Base-by-base conservation (phyloP, 1,140 invertebrate species). In the Vanessa tameamea region DNA sequence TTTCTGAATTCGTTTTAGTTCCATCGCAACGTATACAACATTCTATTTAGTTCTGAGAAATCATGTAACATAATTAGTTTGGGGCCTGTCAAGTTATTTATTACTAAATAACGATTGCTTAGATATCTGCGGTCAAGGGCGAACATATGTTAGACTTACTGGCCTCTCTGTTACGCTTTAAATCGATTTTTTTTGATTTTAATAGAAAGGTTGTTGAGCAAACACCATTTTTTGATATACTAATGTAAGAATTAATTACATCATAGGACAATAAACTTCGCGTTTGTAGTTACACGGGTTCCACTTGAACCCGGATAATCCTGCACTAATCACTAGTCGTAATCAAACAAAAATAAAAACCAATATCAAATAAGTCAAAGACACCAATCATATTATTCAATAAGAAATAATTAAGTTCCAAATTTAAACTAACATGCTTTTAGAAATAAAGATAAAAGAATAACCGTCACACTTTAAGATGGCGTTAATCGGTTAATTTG, bases 391-490 rank as follows among this genome's bases (percentile, higher is more conserved):
- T 51, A 31, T 59, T 59, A 14, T 15, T 16, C 53, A 26, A 57
- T 57, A 53, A 43, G n/a, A 63, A 26, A 65, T 57, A 67, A 68
- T 43, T 8, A 66, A 59, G 15, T 48, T 15, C 14, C 31, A 63
- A 57, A 23, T 23, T 37, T 15, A 69, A 55, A 55, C 55, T 31
- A 69, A 69, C 57, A 74, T 67, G 65, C 66, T 69, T 55, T 69
- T 69, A 74, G 59, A 64, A 69, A 74, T 74, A 69, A 69, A 74
- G 72, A 74, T 74, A 74, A 69, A 61, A 69, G 47, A 26, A 47
- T 73, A 64, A 73, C 55, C 57, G 68, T 73, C 23, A 48, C 48
- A n/a, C 69, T 61, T 74, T 74, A 43, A 69, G 47, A 64, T 48
- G 72, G 72, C 72, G 50, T 64, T 74, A 74, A 74, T 74, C 72